Evolutionary conservation across 2,797 vertebrate species (phyloP).

Genomic region (Anabacerthia variegaticeps): DNA sequence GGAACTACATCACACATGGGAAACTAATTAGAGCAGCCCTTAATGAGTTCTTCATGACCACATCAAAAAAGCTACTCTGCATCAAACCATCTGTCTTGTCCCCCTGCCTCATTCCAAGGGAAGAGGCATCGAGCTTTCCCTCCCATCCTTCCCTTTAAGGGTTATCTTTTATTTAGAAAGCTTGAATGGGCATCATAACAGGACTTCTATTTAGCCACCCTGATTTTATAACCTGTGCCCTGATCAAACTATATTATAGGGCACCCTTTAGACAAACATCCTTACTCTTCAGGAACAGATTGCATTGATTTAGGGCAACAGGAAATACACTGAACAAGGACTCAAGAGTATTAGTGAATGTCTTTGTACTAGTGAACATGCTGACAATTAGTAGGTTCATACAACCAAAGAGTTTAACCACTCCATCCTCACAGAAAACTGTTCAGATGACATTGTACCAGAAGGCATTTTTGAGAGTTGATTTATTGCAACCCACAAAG

Average conservation of each 20-base stretch:
- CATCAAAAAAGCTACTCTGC: background rate
- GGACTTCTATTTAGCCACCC: background rate
- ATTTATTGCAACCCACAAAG: background rate
- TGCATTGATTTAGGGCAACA: background rate
- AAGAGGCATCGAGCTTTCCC: background rate
- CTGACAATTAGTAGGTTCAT: background rate
- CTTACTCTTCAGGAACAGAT: background rate
- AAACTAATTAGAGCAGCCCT: background rate
- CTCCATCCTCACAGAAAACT: background rate
- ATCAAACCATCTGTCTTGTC: background rate
- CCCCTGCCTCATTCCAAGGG: background rate
- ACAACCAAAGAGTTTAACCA: background rate
- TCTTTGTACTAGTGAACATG: background rate
- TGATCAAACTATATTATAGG: background rate
- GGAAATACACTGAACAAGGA: background rate
- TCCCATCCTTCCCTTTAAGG: background rate
- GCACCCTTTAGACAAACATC: background rate
- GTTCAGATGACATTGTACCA: accelerated
- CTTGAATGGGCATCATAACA: background rate
- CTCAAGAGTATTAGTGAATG: background rate
- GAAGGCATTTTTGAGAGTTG: background rate
- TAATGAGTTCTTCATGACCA: background rate
- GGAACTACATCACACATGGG: background rate
- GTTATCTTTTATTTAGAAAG: background rate
- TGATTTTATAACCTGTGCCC: background rate